These are phyloP conservation scores for Tanypteryx hageni DNA, from an alignment of 2,888 invertebrate genomes.

Conservation along the genomic window DNA sequence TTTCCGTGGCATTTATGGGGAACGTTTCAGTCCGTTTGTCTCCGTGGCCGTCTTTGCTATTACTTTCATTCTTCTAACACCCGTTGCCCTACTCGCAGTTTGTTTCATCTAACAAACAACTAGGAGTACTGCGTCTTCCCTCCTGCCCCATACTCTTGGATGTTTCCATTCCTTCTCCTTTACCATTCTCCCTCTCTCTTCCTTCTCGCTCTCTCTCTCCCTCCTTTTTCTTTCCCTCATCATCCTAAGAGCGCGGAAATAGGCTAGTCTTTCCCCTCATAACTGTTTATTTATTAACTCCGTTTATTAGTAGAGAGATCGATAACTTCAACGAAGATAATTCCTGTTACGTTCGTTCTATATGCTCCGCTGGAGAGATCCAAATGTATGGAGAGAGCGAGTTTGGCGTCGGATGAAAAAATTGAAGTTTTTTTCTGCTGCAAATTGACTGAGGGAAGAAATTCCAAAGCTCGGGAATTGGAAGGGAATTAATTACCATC, in stretches of 20 bases:
- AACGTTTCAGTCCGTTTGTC: neutral
- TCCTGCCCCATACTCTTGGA: neutral
- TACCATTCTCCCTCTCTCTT: neutral
- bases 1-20: neutral
- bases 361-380: too few species aligned
- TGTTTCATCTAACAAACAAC: conserved; percentile 33
- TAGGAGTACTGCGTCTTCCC: neutral
- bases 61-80: conserved; percentile 5
- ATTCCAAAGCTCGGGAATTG: neutral
- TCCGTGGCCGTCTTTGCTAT: neutral
- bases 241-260: too few species aligned
- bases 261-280: too few species aligned
- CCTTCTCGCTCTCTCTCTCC: neutral
- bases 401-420: too few species aligned
- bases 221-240: neutral
- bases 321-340: too few species aligned
- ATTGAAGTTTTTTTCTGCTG: too few species aligned
- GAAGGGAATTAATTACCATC: neutral
- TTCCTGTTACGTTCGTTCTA: too few species aligned
- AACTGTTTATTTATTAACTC: too few species aligned
- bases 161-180: neutral
- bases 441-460: neutral
- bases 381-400: too few species aligned
- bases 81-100: neutral
- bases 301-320: too few species aligned